Conservation (phyloP, 1,140 invertebrate species). For the Chelonus insularis region DNA sequence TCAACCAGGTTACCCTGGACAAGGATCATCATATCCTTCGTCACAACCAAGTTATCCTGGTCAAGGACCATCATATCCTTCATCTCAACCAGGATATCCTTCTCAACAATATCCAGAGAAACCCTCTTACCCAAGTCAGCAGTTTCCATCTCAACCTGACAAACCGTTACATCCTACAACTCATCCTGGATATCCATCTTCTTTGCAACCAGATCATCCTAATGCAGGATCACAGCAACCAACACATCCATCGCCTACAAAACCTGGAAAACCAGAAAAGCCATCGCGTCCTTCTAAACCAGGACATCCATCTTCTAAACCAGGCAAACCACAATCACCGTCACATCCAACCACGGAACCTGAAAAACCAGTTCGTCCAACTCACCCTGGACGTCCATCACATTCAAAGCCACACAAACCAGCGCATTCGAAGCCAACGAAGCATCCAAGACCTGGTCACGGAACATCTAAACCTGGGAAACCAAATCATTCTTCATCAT, state of each 20-base stretch:
- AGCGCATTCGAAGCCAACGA: neutral
- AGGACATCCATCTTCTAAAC: neutral
- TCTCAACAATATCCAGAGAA: too few species aligned
- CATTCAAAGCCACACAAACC: neutral
- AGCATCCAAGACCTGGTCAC: neutral
- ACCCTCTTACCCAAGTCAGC: constrained; percentile 26
- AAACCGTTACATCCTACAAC: constrained; percentile 44
- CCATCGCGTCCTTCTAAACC: neutral
- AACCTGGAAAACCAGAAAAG: constrained; percentile 16
- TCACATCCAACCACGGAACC: constrained; percentile 38
- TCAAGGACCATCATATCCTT: neutral
- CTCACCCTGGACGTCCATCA: neutral
- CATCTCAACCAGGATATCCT: constrained; percentile 35
- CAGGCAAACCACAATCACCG: constrained; percentile 37
- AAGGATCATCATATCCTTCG: neutral
- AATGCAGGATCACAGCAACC: neutral
- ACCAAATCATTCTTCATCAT: too few species aligned
- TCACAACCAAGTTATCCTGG: neutral
- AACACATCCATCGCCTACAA: neutral
- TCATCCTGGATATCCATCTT: too few species aligned
- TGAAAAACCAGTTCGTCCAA: constrained; percentile 30
- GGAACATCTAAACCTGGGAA: neutral
- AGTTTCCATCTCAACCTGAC: constrained; percentile 42
- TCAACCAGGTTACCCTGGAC: constrained; percentile 53
- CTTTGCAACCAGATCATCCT: neutral